phyloP scores from a whole-genome alignment of 2,113 vertebrate genomes.

The Vanacampus margaritifer region DNA sequence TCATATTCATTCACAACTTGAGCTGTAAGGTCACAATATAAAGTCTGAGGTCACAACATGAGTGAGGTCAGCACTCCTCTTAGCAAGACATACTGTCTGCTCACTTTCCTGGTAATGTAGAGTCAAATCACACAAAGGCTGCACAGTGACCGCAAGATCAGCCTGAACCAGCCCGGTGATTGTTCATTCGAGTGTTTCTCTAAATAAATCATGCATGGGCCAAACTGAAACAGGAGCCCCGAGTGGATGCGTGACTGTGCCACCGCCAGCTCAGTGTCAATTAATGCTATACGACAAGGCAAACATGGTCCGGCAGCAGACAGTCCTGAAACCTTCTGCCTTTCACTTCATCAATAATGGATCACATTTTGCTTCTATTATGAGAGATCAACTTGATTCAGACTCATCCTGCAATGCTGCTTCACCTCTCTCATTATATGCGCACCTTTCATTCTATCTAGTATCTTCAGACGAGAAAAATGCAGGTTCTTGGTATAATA shows the following conservation, averaged over 20 bases:
- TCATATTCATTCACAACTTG: neutral
- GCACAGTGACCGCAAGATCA: slow-evolving; percentile 19
- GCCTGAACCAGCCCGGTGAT: slow-evolving; percentile 18
- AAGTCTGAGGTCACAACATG: neutral
- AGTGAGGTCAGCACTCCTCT: neutral
- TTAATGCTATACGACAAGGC: slow-evolving; percentile 59
- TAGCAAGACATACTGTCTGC: neutral
- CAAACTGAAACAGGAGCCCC: slow-evolving; percentile 49
- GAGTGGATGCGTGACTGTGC: slow-evolving; percentile 26
- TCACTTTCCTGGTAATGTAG: slow-evolving; percentile 8
- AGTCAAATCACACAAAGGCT: slow-evolving; percentile 4
- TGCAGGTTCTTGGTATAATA: slow-evolving; percentile 35
- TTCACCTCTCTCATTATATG: slow-evolving; percentile 14
- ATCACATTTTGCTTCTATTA: slow-evolving; percentile 32
- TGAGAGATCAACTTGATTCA: slow-evolving; percentile 20
- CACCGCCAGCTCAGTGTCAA: slow-evolving; percentile 45
- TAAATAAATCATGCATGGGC: slow-evolving; percentile 62
- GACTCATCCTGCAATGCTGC: neutral
- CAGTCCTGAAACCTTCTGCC: slow-evolving; percentile 40
- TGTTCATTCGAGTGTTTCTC: slow-evolving; percentile 30
- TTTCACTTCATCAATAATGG: slow-evolving; percentile 65
- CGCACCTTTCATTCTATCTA: slow-evolving; percentile 3
- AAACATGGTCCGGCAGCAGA: slow-evolving; percentile 32
- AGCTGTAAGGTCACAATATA: neutral
- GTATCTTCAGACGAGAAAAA: slow-evolving; percentile 22